A percentile compares a stretch with the other conserved stretches of the same genome.
Evolutionary conservation across 2,888 invertebrate species (phyloP).

Genomic region (Lydus trimaculatus): DNA sequence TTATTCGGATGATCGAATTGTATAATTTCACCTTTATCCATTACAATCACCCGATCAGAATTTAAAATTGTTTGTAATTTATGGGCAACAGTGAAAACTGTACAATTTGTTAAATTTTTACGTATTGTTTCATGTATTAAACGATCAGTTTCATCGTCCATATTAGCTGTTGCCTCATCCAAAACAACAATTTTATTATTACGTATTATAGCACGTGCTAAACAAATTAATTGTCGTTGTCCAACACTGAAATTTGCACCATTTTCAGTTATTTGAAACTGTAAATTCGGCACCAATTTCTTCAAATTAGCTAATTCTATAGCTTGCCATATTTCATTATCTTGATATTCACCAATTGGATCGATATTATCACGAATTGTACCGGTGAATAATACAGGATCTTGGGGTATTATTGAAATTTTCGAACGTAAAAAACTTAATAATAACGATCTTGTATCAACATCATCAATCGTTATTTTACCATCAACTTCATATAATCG

Average conservation of each 20-base stretch:
- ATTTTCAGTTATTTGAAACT: slow-evolving; percentile 40
- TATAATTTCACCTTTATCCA: slow-evolving; percentile 77
- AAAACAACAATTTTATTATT: slow-evolving; percentile 51
- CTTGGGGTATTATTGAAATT: slow-evolving; percentile 85
- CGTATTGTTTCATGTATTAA: slow-evolving; percentile 79
- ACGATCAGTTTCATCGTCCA: slow-evolving; percentile 78
- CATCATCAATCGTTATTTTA: slow-evolving; percentile 78
- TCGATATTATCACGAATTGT: slow-evolving; percentile 87
- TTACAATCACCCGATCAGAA: slow-evolving; percentile 79
- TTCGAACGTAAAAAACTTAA: slow-evolving; percentile 76
- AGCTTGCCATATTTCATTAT: slow-evolving; percentile 81
- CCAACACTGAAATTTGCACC: slow-evolving; percentile 61
- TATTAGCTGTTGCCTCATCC: slow-evolving; percentile 83
- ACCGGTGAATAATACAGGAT: slow-evolving; percentile 85
- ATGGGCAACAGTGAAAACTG: slow-evolving; percentile 85
- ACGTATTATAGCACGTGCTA: slow-evolving; percentile 68
- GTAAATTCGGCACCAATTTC: slow-evolving; percentile 60
- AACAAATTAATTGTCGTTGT: slow-evolving; percentile 71
- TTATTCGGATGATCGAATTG: slow-evolving; percentile 79
- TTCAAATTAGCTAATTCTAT: slow-evolving; percentile 65
- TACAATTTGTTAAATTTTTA: slow-evolving; percentile 74
- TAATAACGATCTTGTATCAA: slow-evolving; percentile 73
- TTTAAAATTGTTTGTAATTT: slow-evolving; percentile 86
- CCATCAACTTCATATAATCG: slow-evolving; percentile 81
- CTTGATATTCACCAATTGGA: slow-evolving; percentile 78